Base-by-base conservation (phyloP, 2,888 invertebrate genomes). In the Synanthedon myopaeformis region DNA sequence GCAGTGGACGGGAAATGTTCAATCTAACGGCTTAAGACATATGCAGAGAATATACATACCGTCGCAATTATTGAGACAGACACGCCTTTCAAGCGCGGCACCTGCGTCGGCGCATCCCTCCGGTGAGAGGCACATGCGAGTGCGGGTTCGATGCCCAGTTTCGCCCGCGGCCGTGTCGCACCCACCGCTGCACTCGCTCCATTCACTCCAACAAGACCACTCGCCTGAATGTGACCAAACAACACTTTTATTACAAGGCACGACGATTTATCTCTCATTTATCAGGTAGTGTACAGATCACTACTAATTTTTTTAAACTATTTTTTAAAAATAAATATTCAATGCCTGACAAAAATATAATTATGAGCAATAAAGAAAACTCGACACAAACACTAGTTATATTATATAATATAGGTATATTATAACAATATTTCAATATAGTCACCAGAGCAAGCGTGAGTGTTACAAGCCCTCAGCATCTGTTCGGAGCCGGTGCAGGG, bases 171-270 rank as follows among this genome's bases (percentile, higher is more conserved):
- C 58, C 51, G 88, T 79, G 0, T 92, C 93, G 67, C 96, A 95
- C 0, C 91, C 89, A 0, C 91, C 92, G 19, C 93, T 93, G 66
- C 96, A 96, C 11, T 90, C 89, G 3, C 93, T 91, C 94, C 94
- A 96, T 51, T 95, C 95, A 0, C 92, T 91, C 96, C 96, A 96
- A 64, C 95, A 95, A 3, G 93, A 91, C 95, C 95, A 95, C 66
- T 92, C 91, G 42, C 91, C 91, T 90, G 66, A 35, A 35, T 35
- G 35, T 35, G 35, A 0, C 56, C 41, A 19, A 56, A 52, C 42
- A 52, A 51, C 19, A 35, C 17, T 13, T 35, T 35, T 35, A 35
- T 35, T 10, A 10, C 35, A 10, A 10, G 6, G 35, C 10, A 35
- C n/a, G 17, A 12, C 50, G 17, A 12, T 12, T 50, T 12, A 50